Base-by-base conservation (phyloP, 37 sponge, comb jelly and placozoan species). In the Halichondria panicea region DNA sequence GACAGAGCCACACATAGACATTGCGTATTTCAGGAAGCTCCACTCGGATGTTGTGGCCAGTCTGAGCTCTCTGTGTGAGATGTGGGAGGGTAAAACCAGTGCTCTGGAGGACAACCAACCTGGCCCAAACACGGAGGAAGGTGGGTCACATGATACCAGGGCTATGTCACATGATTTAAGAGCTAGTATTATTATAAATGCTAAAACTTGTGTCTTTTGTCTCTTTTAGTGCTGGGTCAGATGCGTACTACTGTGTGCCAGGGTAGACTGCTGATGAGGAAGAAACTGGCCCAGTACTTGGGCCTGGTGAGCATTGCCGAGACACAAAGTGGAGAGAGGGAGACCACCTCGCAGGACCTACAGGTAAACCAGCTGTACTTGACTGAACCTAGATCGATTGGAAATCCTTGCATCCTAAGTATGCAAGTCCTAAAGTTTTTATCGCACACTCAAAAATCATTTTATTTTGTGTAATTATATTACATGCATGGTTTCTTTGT, bases 241-340 rank as follows among this genome's bases (percentile, higher is more conserved):
- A 80, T 93, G 34, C 61, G 84, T 2, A 81, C 70, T 1, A 80
- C 90, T 3, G 81, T 85, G n/a, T 40, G 93, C 30, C 81, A 89
- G 73, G 91, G 87, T 33, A 74, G 74, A 71, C 75, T 93, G 43
- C 75, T 93, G 61, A 81, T 93, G 59, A 78, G 78, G 41, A 45
- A 88, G 72, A 84, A 83, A 32, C 36, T 93, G 71, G 84, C 85
- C 63, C 93, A 93, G 65, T 93, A 88, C 74, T 50, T 68, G 15
- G 66, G 61, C 0, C 83, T 93, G n/a, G 79, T 79, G 45, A 66
- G 55, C 43, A 28, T n/a, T 15, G 92, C 92, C 2, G 79, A 86
- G 58, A 25, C 22, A 12, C 59, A 25, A 15, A 73, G 71, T 40
- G 85, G 74, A 27, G 88, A 55, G 27, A 57, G 60, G 38, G 53